These are phyloP conservation scores for Bos javanicus DNA, from an alignment of 2,113 vertebrate species.

Conservation along the genomic window DNA sequence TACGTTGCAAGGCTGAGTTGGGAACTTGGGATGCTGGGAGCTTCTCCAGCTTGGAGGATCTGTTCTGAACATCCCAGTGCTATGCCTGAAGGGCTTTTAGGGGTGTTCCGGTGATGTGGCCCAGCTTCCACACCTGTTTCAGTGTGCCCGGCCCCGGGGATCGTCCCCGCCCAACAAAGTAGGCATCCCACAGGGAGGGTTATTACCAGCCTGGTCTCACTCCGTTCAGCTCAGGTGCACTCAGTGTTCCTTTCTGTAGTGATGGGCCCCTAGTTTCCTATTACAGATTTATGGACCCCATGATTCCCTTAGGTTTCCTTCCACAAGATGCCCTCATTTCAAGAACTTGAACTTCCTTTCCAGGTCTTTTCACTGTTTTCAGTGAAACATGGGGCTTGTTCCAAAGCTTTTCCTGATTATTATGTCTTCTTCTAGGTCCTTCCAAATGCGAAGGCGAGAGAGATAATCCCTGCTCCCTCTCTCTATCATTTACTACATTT, in stretches of 20 bases:
- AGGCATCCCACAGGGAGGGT: too few species aligned
- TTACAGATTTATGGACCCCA: neutral
- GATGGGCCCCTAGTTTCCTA: neutral
- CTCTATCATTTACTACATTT: neutral
- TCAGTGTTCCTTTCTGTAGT: neutral
- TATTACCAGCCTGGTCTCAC: neutral
- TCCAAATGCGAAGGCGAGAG: neutral
- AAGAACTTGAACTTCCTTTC: neutral
- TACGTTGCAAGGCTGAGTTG: conserved; percentile 18
- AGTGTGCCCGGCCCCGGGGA: neutral
- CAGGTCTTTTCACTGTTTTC: neutral
- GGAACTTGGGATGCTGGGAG: neutral
- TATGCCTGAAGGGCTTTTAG: neutral
- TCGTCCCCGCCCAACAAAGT: neutral
- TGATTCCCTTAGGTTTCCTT: neutral
- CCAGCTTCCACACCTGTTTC: neutral
- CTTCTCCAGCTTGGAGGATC: neutral
- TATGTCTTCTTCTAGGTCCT: neutral
- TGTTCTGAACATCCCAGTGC: neutral
- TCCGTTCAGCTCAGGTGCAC: neutral
- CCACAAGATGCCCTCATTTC: neutral
- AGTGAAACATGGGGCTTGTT: neutral
- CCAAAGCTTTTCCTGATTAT: neutral
- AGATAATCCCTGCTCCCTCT: neutral
- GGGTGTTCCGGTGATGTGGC: neutral